These are phyloP conservation scores for Subacronicta megacephala DNA, from an alignment of 2,888 invertebrate species.

Conservation along the genomic window DNA sequence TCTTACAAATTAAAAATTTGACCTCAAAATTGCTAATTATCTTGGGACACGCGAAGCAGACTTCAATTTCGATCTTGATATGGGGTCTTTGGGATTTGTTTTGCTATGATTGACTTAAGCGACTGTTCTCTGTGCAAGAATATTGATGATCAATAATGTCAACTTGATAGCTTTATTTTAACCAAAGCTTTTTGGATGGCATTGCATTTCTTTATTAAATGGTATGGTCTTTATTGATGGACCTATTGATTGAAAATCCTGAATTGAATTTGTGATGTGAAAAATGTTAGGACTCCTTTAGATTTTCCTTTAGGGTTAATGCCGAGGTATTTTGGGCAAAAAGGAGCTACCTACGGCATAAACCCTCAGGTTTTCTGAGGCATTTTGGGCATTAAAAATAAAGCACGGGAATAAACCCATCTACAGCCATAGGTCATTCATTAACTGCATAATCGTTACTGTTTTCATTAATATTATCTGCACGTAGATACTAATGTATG, in stretches of 20 bases:
- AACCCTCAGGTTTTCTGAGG: no score
- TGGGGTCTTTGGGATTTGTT: not conserved
- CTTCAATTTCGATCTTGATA: no score
- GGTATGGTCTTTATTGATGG: no score
- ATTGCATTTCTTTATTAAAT: not conserved
- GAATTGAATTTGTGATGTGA: not conserved
- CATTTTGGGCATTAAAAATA: no score
- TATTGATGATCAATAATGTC: no score
- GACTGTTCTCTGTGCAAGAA: not conserved
- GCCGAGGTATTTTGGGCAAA: no score
- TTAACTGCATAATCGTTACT: constrained; percentile 13
- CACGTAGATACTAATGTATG: constrained; percentile 9
- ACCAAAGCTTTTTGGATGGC: not conserved
- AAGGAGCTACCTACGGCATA: no score
- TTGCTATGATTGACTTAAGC: not conserved
- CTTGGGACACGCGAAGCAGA: no score
- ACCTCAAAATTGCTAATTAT: no score
- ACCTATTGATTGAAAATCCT: not conserved
- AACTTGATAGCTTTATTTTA: not conserved
- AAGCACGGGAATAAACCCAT: no score
- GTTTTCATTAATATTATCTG: constrained; percentile 22
- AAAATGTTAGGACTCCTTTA: not conserved
- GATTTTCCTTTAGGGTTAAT: no score
- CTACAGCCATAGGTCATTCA: not conserved
- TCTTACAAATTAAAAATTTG: no score